Conservation (phyloP, 2,888 invertebrate species). For the Bellardia bayeri region DNA sequence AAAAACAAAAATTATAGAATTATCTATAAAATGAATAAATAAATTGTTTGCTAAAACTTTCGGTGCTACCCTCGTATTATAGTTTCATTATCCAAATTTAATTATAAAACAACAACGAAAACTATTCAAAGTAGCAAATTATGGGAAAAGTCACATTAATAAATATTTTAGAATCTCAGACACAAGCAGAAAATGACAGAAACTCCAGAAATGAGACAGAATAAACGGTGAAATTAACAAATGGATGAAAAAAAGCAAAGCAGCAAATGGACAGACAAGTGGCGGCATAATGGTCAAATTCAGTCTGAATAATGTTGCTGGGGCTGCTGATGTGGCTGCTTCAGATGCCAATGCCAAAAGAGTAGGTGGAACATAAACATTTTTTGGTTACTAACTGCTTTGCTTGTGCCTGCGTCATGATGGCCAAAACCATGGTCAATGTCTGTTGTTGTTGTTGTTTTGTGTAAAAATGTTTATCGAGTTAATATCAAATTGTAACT, state of each 20-base stretch:
- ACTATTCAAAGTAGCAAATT: constrained; percentile 54
- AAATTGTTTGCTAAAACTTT: not conserved
- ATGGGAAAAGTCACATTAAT: constrained; percentile 48
- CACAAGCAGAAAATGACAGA: constrained; percentile 25
- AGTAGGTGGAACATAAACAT: constrained; percentile 83
- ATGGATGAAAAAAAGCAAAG: not conserved
- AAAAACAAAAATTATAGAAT: too few relatives aligned
- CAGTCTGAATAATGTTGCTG: constrained; percentile 75
- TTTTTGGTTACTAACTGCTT: constrained; percentile 83
- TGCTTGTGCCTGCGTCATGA: constrained; percentile 63
- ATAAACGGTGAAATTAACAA: constrained; percentile 59
- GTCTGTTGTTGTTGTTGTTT: not conserved
- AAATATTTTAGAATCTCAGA: constrained; percentile 45
- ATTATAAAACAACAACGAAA: constrained; percentile 20
- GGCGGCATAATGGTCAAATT: constrained; percentile 75
- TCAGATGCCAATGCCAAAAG: constrained; percentile 80
- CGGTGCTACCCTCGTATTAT: not conserved
- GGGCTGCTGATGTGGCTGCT: constrained; percentile 75
- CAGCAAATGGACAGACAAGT: constrained; percentile 49
- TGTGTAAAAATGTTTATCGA: constrained; percentile 81
- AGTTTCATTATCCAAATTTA: constrained; percentile 19
- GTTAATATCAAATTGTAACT: constrained; percentile 82
- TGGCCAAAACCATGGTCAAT: constrained; percentile 67
- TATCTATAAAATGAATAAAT: too few relatives aligned
- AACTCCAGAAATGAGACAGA: constrained; percentile 52